A percentile compares a stretch with the other conserved stretches of the same genome.
These are phyloP conservation scores for Acrossocheilus wenchowensis DNA, from an alignment of 2,797 vertebrate genomes.

Conservation along the genomic window DNA sequence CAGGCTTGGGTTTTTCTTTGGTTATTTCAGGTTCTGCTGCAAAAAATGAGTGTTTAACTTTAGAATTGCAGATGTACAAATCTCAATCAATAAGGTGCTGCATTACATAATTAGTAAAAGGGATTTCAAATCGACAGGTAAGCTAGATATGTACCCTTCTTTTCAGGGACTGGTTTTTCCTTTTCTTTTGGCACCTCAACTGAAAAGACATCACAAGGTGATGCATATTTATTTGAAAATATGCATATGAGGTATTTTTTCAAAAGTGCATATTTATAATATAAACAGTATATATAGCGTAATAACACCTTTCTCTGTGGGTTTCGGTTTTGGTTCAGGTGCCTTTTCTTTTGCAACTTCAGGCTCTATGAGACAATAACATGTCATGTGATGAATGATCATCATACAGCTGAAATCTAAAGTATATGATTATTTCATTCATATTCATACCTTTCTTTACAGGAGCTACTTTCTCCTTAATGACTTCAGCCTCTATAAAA, in stretches of 20 bases:
- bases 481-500: slow-evolving; percentile 32
- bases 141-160: slow-evolving; percentile 60
- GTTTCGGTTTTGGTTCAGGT: slow-evolving; percentile 25
- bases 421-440: background rate
- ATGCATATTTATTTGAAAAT: background rate
- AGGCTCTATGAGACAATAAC: slow-evolving; percentile 15
- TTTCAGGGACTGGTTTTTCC: slow-evolving; percentile 56
- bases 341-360: slow-evolving; percentile 37
- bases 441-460: slow-evolving; percentile 30
- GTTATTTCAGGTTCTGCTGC: slow-evolving; percentile 6
- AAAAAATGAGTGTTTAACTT: background rate
- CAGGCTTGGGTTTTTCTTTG: slow-evolving; percentile 37
- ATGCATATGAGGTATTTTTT: background rate
- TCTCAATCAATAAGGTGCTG: background rate
- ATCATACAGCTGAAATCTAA: background rate
- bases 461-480: slow-evolving; percentile 23
- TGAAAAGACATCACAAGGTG: background rate
- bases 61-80: background rate
- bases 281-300: background rate
- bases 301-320: slow-evolving; percentile 57
- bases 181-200: slow-evolving; percentile 60
- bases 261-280: background rate
- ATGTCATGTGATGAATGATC: background rate
- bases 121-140: background rate
- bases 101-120: background rate